These are phyloP conservation scores for Camponotus floridanus DNA, from an alignment of 1,140 invertebrate species.

Conservation along the genomic window DNA sequence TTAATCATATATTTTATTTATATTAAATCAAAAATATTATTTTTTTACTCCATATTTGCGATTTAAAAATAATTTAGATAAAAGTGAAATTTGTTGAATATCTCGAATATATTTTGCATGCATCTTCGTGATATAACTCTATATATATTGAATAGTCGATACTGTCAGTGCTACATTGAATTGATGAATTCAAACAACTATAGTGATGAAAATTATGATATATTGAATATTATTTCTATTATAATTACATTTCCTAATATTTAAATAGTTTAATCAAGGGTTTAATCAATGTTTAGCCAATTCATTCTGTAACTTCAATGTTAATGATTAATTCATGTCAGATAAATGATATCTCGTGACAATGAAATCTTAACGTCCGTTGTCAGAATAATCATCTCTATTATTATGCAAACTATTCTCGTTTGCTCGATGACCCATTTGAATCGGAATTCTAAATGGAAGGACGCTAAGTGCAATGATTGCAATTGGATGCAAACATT, in stretches of 20 bases:
- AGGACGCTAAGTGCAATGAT: conserved; percentile 17
- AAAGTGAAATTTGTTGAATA: background rate
- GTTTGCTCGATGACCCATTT: conserved; percentile 50
- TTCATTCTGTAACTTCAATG: conserved; percentile 12
- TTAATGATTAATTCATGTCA: conserved; percentile 53
- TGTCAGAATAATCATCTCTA: conserved; percentile 46
- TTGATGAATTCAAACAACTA: background rate
- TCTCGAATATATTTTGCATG: background rate
- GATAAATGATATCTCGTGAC: conserved; percentile 28
- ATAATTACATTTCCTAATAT: background rate
- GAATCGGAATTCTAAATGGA: conserved; percentile 46
- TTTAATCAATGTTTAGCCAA: background rate
- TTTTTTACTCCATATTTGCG: background rate
- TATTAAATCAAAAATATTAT: too few species aligned
- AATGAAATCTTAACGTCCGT: conserved; percentile 52
- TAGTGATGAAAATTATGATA: background rate
- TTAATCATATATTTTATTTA: background rate
- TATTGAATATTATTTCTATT: background rate
- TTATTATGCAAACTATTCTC: conserved; percentile 54
- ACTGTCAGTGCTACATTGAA: background rate
- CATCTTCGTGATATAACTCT: background rate
- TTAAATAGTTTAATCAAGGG: background rate
- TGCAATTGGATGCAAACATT: conserved; percentile 37
- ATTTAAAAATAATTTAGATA: conserved; percentile 10
- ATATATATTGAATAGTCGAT: background rate